Base-by-base conservation (phyloP, 2,888 invertebrate genomes). In the Tanytarsus gracilentus region DNA sequence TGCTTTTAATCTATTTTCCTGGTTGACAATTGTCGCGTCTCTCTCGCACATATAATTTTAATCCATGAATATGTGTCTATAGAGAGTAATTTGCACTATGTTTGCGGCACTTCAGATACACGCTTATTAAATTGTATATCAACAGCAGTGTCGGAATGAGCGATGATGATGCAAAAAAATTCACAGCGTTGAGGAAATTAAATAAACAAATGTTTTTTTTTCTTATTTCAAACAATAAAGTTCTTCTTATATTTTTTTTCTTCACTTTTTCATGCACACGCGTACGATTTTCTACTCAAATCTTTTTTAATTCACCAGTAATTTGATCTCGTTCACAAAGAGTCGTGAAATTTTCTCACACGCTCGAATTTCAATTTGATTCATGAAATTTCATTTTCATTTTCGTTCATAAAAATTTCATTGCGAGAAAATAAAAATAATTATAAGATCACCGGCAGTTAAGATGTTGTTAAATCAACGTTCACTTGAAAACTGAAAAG, bases 261-360 rank as follows among this genome's bases (percentile, higher is more conserved):
- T 44, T 18, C 23, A 18, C 23, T 9, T 11, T 44, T 18, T 44
- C 8, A 14, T 36, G 44, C 23, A 44, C 44, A 21, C 44, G n/a
- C 23, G 53, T 53, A 36, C 33, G 23, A 49, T 26, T 49, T 49
- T 49, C 49, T 27, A 53, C 53, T 33, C 29, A 27, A 27, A 29
- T 30, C 14, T 51, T 27, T 51, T 27, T 33, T 53, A 26, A 49
- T 49, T 9, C 25, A 23, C 33, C 21, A 33, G 36, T 23, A 53
- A 53, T 53, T 53, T 53, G 53, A 53, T 53, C 53, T 33, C 30
- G 36, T 53, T 53, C 53, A 53, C 53, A 33, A n/a, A 53, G 53
- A 30, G 14, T 26, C 18, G 40, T 33, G 26, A 55, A 40, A 26
- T 55, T 55, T 55, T 55, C 55, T 27, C 55, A 55, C 55, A 55